phyloP scores from a whole-genome alignment of 2,113 vertebrate genomes.

The Microcebus griseorufus region DNA sequence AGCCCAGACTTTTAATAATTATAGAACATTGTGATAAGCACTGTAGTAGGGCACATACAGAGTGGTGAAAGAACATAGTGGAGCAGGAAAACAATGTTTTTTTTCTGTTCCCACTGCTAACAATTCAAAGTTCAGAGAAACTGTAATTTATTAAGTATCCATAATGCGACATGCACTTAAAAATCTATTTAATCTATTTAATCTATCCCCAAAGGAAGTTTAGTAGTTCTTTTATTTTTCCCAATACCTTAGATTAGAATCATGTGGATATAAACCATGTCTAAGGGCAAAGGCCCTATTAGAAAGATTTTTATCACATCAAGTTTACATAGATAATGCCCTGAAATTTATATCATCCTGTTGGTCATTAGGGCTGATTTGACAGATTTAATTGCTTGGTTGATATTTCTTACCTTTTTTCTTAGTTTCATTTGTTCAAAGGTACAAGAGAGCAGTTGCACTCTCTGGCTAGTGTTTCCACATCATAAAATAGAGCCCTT shows the following conservation, averaged over 20 bases:
- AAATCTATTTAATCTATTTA: not conserved
- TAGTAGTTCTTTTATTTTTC: constrained; percentile 5
- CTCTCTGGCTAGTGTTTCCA: not conserved
- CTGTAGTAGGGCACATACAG: not conserved
- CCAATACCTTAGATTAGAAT: not conserved
- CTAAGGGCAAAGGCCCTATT: not conserved
- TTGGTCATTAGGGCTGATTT: not conserved
- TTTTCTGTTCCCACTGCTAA: not conserved
- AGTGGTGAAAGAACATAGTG: not conserved
- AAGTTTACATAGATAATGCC: not conserved
- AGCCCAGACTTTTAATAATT: constrained; percentile 1
- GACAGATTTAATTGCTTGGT: not conserved
- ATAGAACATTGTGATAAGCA: not conserved
- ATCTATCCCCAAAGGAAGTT: not conserved
- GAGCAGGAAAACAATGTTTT: not conserved
- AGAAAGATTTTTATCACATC: not conserved
- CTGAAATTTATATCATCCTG: not conserved
- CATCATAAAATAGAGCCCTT: not conserved
- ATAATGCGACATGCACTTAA: not conserved
- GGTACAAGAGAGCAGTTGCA: not conserved
- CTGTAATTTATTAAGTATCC: not conserved
- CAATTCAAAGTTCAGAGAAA: constrained; percentile 41
- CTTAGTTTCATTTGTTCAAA: not conserved
- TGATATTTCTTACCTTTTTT: not conserved
- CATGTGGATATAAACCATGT: not conserved